phyloP scores from a whole-genome alignment of 2,113 vertebrate genomes.

The Gymnorhina tibicen region DNA sequence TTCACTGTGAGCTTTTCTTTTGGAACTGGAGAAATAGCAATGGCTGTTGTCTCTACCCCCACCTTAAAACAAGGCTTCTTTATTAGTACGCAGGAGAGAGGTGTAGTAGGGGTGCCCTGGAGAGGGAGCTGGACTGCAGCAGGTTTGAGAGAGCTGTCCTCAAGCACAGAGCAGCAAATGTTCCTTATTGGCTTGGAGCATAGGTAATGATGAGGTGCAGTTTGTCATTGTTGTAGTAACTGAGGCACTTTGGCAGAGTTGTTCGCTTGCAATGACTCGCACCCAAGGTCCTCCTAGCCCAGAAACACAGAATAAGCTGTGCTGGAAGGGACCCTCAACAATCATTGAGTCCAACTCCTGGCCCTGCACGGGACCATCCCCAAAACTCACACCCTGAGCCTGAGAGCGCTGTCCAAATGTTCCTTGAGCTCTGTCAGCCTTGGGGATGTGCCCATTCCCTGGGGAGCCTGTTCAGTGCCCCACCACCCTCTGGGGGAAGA shows the following conservation, averaged over 20 bases:
- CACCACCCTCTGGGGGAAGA: background rate
- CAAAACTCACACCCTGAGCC: background rate
- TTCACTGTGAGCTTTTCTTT: background rate
- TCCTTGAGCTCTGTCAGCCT: background rate
- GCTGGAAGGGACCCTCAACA: background rate
- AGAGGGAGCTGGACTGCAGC: background rate
- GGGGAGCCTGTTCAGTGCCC: background rate
- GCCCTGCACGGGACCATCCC: background rate
- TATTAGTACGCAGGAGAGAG: background rate
- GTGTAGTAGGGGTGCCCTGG: background rate
- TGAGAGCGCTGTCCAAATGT: fast-evolving
- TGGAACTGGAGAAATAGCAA: background rate
- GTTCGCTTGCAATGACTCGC: background rate
- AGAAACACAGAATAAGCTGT: background rate
- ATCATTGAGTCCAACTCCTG: background rate
- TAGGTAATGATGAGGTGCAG: background rate
- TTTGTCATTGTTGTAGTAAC: background rate
- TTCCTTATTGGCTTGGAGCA: background rate
- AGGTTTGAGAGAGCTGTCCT: background rate
- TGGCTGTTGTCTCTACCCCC: background rate
- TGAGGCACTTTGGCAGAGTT: background rate
- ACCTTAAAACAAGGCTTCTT: background rate
- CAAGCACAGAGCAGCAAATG: background rate
- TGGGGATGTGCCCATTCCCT: background rate
- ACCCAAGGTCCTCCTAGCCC: background rate